Percentiles rank a stretch among this genome's conserved stretches.
phyloP scores from a whole-genome alignment of 2,888 invertebrate species.

The Drosophila siamana region DNA sequence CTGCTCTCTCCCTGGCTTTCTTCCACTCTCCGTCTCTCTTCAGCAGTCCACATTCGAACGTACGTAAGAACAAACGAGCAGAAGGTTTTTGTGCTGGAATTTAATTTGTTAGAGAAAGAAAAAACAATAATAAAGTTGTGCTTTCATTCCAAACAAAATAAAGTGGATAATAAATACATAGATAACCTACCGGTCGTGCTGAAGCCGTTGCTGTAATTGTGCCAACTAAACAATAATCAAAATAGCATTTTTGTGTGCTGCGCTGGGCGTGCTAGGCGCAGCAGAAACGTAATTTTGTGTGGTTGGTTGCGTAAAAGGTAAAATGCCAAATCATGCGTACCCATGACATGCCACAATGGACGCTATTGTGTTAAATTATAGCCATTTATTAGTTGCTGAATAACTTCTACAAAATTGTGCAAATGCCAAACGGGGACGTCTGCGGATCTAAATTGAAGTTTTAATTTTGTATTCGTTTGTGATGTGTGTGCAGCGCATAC shows the following conservation, averaged over 20 bases:
- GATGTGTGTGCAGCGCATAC: conserved; percentile 62
- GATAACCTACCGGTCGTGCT: conserved; percentile 21
- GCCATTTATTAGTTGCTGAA: neutral
- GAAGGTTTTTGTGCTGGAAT: conserved; percentile 77
- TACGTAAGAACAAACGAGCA: conserved; percentile 65
- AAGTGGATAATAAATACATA: conserved; percentile 41
- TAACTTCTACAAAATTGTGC: neutral
- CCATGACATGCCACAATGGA: neutral
- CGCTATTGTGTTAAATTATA: neutral
- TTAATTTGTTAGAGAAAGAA: conserved; percentile 82
- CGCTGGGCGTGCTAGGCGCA: conserved; percentile 57
- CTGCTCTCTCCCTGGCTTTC: conserved; percentile 61
- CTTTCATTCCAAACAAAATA: conserved; percentile 72
- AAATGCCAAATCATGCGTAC: conserved; percentile 40
- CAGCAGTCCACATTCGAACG: conserved; percentile 68
- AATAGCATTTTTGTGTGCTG: conserved; percentile 38
- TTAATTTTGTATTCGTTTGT: conserved; percentile 50
- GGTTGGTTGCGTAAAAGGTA: conserved; percentile 78
- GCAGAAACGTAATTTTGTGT: conserved; percentile 47
- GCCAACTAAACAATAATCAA: conserved; percentile 22
- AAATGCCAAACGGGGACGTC: conserved; percentile 8
- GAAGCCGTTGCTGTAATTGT: conserved; percentile 20
- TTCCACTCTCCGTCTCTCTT: conserved; percentile 68
- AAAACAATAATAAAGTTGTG: conserved; percentile 82
- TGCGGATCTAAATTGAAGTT: conserved; percentile 36